A percentile compares a stretch with the other conserved stretches of the same genome.
phyloP scores from a whole-genome alignment of 2,113 vertebrate genomes.

The Miniopterus natalensis region DNA sequence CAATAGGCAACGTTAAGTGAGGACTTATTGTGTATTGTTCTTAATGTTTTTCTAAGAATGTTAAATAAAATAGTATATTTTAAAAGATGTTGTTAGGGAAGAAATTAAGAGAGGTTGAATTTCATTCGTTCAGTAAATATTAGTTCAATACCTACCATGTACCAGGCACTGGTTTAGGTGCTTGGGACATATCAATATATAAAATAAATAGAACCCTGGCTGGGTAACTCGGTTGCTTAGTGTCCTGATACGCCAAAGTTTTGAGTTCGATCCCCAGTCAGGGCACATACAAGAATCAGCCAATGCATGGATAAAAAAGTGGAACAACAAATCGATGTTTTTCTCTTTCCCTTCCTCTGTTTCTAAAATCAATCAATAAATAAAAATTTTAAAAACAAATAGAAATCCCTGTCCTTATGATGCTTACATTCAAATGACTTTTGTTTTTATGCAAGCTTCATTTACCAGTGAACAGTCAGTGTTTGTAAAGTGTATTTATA shows the following conservation, averaged over 20 bases:
- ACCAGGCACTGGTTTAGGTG: background rate
- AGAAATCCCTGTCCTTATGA: background rate
- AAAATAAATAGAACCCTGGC: background rate
- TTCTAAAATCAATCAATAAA: too few species aligned
- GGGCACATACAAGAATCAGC: background rate
- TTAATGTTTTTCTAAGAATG: slow-evolving; percentile 55
- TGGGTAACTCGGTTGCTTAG: background rate
- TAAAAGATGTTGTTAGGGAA: slow-evolving; percentile 26
- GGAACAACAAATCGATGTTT: too few species aligned
- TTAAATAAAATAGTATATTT: slow-evolving; percentile 40
- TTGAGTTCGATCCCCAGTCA: background rate
- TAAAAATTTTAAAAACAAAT: background rate
- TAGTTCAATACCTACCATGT: background rate
- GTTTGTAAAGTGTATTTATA: slow-evolving; percentile 32
- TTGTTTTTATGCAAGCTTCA: slow-evolving; percentile 27
- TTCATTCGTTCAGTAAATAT: background rate
- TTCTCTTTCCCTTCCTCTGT: too few species aligned
- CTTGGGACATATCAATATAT: background rate
- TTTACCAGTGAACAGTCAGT: slow-evolving; percentile 20
- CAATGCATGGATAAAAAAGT: background rate
- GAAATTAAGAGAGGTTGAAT: background rate
- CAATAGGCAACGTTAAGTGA: background rate
- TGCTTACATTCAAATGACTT: slow-evolving; percentile 46
- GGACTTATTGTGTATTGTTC: background rate
- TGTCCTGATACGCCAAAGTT: background rate